Base-by-base conservation (phyloP, 1,140 invertebrate genomes). In the Drosophila azteca region DNA sequence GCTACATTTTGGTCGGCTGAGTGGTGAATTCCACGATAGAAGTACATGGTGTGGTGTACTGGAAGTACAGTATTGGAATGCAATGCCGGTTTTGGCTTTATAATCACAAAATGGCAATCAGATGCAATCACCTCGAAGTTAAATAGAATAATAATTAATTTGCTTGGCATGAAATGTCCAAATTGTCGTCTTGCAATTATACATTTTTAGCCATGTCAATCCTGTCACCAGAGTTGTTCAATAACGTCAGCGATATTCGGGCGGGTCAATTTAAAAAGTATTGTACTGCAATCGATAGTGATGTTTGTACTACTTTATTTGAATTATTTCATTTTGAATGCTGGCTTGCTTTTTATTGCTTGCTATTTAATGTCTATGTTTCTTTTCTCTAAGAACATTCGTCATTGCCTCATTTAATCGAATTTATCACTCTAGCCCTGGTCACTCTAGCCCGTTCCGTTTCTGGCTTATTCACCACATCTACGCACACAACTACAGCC, bases 401-500 rank as follows among this genome's bases (percentile, higher is more conserved):
- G 15, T 0, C 51, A 20, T 41, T 39, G 17, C 22, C 17, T 9
- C 17, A 4, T 39, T 4, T 39, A 13, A 60, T 61, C 62, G 60
- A 65, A 65, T 64, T 9, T 17, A 13, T 22, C 24, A 6, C 8
- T n/a, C 39, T 31, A 63, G 22, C 62, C 62, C 62, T 65, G 45
- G 58, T 3, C 11, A 9, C 24, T 26, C 24, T 26, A 13, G 54
- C 17, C 20, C 35, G 39, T 45, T 52, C 62, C 52, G 45, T 66
- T 46, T 46, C 39, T 57, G 43, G 68, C 24, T 24, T 58, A 73
- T 39, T 74, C 71, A 52, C 71, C 71, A 74, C 60, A 17, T 44
- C 64, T 31, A 68, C 65, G 31, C 49, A 66, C 66, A 68, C 66
- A 31, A 68, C 43, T 22, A 69, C 67, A 70, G 53, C 35, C 63